Conservation (phyloP, 2,113 vertebrate species). For the Chrysochloris asiatica region DNA sequence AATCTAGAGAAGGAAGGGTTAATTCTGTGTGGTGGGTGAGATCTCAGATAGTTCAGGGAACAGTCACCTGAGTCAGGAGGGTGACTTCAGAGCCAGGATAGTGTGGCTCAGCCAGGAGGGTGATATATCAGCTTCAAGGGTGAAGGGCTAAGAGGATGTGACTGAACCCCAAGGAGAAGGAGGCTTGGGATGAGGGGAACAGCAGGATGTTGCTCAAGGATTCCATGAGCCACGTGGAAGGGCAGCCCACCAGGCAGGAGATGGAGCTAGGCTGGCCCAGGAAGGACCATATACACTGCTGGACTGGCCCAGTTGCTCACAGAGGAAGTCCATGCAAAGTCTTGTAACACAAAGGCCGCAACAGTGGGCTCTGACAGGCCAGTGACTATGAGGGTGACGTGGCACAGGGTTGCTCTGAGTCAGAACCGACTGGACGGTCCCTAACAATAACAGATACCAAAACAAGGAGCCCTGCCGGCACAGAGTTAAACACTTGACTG, state of each 20-base stretch:
- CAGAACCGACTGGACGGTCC: no score
- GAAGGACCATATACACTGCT: rapidly evolving
- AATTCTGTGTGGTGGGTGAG: background rate
- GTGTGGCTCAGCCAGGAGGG: no score
- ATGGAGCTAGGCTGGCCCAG: background rate
- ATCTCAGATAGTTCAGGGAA: rapidly evolving
- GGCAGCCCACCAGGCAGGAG: background rate
- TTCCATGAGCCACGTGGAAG: background rate
- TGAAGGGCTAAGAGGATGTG: rapidly evolving
- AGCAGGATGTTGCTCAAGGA: no score
- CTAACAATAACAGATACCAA: no score
- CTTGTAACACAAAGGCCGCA: no score
- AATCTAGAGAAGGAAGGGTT: background rate
- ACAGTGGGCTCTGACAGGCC: no score
- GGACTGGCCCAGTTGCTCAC: background rate
- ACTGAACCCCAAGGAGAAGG: rapidly evolving
- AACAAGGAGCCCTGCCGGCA: background rate
- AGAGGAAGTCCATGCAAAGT: background rate
- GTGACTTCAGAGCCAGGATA: background rate
- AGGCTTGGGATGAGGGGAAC: background rate
- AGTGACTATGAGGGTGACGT: no score
- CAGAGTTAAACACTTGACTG: no score
- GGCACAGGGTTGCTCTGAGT: no score
- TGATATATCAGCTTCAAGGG: no score
- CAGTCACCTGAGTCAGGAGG: no score